Base-by-base conservation (phyloP, 2,888 invertebrate species). In the Sepioteuthis lessoniana region DNA sequence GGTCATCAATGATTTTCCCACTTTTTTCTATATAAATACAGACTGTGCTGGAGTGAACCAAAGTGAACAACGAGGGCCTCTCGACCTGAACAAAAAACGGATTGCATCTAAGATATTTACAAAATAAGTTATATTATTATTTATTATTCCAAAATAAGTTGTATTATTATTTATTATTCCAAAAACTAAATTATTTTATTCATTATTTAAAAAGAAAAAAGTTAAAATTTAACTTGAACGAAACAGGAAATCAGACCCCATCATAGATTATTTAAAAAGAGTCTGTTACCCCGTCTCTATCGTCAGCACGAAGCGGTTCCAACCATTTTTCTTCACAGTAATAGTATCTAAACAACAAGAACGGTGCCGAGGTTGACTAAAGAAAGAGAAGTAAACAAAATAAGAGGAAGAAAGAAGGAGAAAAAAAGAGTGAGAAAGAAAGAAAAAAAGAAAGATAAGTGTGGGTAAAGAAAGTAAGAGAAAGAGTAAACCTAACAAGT, bases 321-420 rank as follows among this genome's bases (percentile, higher is more conserved):
- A n/a, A n/a, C 76, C n/a, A 76, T 76, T 76, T n/a, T 16, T n/a
- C 76, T 76, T 76, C 76, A 76, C n/a, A 76, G n/a, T 76, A 76
- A 76, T 76, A 76, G 31, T 13, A 76, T n/a, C 76, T 19, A 76
- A 35, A n/a, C 35, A n/a, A 76, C 76, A 76, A 76, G 76, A 55
- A 25, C 55, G 25, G 55, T 21, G 55, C 16, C 76, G n/a, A 76
- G n/a, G n/a, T n/a, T 35, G 76, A 3, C 76, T 10, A 76, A n/a
- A n/a, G 4, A 4, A 76, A 76, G n/a, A 76, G n/a, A 16, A n/a
- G 76, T 0, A 16, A 76, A 76, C 76, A 35, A 76, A 76, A 76
- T 76, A 76, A n/a, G 76, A 76, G 25, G 50, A 1, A 50, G 50
- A 3, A 21, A 55, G 55, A 55, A 55, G 50, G 19, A 50, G 21